Evolutionary conservation across 2,113 vertebrate genomes (phyloP).

Genomic region (Monopterus albus): DNA sequence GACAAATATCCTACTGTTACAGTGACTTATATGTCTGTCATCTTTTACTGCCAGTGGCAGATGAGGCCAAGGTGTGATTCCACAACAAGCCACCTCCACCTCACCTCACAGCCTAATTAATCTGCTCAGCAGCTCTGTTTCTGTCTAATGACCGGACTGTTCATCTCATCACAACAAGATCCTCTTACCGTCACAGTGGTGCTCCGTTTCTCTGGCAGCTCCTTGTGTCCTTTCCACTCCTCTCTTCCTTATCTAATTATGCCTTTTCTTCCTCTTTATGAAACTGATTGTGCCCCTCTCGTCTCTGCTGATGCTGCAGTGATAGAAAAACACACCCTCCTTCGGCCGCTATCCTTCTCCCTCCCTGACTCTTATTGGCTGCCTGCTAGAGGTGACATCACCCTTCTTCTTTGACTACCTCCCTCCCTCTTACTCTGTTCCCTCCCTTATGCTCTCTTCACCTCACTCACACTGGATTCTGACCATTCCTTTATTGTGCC

Average conservation of each 20-base stretch:
- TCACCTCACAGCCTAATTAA: slow-evolving; percentile 65
- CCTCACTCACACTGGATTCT: no score
- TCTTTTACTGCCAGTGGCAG: slow-evolving; percentile 12
- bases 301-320: slow-evolving; percentile 85
- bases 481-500: slow-evolving; percentile 76
- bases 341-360: slow-evolving; percentile 69
- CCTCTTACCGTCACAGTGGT: slow-evolving; percentile 74
- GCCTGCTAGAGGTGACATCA: slow-evolving; percentile 81
- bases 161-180: slow-evolving; percentile 2
- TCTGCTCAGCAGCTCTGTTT: slow-evolving; percentile 27
- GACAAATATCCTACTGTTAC: no score
- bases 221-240: slow-evolving; percentile 31
- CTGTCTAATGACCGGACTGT: slow-evolving; percentile 44
- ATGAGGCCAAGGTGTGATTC: slow-evolving; percentile 60
- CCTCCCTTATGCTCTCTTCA: slow-evolving; percentile 55
- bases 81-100: slow-evolving; percentile 53
- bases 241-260: slow-evolving; percentile 58
- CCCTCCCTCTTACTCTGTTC: slow-evolving; percentile 47
- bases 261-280: slow-evolving; percentile 68
- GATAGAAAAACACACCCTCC: slow-evolving; percentile 85
- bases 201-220: slow-evolving; percentile 43
- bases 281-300: slow-evolving; percentile 79
- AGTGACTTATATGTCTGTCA: slow-evolving; percentile 21
- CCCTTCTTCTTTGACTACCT: slow-evolving; percentile 75
- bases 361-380: slow-evolving; percentile 79